Evolutionary conservation across 2,113 vertebrate genomes (phyloP).

Genomic region (Zonotrichia leucophrys): DNA sequence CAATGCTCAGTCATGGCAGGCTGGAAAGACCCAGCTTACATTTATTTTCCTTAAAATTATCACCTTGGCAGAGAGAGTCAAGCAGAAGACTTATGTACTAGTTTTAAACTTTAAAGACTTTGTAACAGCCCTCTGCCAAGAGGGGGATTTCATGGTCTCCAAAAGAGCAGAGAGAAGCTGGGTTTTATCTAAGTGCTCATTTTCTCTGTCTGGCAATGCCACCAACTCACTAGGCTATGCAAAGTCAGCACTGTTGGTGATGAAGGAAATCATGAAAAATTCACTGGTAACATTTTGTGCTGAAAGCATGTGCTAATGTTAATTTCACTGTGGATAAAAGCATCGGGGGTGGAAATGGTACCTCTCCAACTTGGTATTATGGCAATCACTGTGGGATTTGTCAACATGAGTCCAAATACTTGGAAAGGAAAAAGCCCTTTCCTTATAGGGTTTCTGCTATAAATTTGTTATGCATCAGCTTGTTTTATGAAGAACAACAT

Average conservation of each 20-base stretch:
- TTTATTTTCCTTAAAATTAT: neutral
- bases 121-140: neutral
- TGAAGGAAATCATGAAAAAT: conserved; percentile 35
- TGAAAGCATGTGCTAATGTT: neutral
- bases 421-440: conserved; percentile 10
- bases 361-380: neutral
- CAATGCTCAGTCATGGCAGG: neutral
- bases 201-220: neutral
- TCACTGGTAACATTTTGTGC: conserved; percentile 24
- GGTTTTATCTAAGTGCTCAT: neutral
- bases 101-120: neutral
- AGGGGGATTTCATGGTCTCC: neutral
- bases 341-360: conserved; percentile 5
- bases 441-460: neutral
- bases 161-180: neutral
- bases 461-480: neutral
- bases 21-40: neutral
- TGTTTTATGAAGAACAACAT: neutral
- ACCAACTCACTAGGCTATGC: neutral
- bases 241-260: neutral
- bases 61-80: neutral
- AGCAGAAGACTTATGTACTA: neutral
- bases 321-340: conserved; percentile 1
- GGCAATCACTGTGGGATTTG: neutral
- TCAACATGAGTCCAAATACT: neutral